A percentile compares a stretch with the other conserved stretches of the same genome.
phyloP scores from a whole-genome alignment of 2,113 vertebrate genomes.

The Catharus fuscescens region DNA sequence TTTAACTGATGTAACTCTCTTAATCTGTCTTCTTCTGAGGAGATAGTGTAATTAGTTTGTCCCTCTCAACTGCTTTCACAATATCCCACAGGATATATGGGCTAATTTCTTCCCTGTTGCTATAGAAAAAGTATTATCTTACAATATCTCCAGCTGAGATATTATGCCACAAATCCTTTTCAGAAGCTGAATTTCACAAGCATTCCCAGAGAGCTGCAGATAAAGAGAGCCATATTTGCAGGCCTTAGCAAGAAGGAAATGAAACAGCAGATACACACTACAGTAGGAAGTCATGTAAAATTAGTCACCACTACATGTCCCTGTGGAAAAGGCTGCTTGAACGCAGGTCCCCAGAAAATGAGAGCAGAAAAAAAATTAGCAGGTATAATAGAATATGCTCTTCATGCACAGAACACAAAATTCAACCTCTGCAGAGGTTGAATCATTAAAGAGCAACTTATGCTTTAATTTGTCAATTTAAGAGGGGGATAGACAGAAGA shows the following conservation, averaged over 20 bases:
- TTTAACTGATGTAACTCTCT: neutral
- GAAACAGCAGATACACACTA: conserved; percentile 3
- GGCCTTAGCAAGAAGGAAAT: conserved; percentile 37
- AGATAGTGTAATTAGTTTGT: conserved; percentile 61
- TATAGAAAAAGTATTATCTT: conserved; percentile 59
- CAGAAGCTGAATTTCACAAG: conserved; percentile 45
- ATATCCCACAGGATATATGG: conserved; percentile 43
- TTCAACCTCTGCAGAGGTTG: neutral
- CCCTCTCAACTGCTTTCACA: conserved; percentile 44
- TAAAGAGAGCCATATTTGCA: conserved; percentile 30
- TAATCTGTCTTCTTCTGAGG: conserved; percentile 30
- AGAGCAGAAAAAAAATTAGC: conserved; percentile 8
- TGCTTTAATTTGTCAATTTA: neutral
- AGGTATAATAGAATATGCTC: neutral
- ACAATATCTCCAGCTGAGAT: conserved; percentile 49
- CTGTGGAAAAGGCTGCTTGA: neutral
- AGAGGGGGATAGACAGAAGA: neutral
- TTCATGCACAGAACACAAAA: neutral
- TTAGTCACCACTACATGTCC: conserved; percentile 4
- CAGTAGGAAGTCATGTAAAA: conserved; percentile 5
- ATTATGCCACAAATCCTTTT: conserved; percentile 52
- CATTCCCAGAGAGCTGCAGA: conserved; percentile 42
- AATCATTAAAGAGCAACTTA: neutral
- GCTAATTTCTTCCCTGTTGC: conserved; percentile 26
- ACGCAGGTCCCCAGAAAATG: neutral